Conservation (phyloP, 2,113 vertebrate genomes). For the Leptosomus discolor region DNA sequence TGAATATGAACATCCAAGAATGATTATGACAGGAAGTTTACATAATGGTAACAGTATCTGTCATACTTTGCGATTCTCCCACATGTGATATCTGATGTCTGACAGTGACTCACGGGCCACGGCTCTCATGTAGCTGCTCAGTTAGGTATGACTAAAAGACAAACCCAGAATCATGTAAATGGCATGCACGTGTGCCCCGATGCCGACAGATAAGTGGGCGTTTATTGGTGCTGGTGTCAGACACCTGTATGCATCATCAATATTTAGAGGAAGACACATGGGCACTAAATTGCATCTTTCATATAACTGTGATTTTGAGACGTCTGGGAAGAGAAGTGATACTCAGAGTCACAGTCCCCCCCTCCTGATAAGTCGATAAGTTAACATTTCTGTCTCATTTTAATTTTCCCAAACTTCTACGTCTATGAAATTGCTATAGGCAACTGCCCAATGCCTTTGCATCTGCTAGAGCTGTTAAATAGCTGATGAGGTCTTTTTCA, state of each 20-base stretch:
- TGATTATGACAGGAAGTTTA: conserved; percentile 47
- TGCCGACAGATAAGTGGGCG: conserved; percentile 11
- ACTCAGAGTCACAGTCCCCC: not conserved
- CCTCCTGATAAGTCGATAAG: not conserved
- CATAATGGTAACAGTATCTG: conserved; percentile 36
- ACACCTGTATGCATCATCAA: not conserved
- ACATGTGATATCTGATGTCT: conserved; percentile 34
- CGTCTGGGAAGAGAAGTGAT: conserved; percentile 28
- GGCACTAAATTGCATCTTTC: not conserved
- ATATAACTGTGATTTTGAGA: not conserved
- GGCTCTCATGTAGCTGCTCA: conserved; percentile 24
- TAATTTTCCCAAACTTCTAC: conserved; percentile 39
- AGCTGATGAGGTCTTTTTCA: conserved; percentile 60
- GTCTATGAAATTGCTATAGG: conserved; percentile 38
- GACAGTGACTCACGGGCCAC: conserved; percentile 19
- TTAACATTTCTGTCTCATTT: conserved; percentile 25
- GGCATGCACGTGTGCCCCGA: not conserved
- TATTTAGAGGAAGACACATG: not conserved
- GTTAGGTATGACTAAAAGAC: not conserved
- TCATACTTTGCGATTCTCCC: conserved; percentile 53
- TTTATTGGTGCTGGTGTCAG: conserved; percentile 7
- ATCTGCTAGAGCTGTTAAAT: conserved; percentile 53
- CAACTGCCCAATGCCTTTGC: conserved; percentile 55
- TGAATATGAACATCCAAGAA: conserved; percentile 42
- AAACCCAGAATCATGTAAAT: not conserved